Evolutionary conservation across 2,113 vertebrate genomes (phyloP).

Genomic region (Oncorhynchus mykiss): DNA sequence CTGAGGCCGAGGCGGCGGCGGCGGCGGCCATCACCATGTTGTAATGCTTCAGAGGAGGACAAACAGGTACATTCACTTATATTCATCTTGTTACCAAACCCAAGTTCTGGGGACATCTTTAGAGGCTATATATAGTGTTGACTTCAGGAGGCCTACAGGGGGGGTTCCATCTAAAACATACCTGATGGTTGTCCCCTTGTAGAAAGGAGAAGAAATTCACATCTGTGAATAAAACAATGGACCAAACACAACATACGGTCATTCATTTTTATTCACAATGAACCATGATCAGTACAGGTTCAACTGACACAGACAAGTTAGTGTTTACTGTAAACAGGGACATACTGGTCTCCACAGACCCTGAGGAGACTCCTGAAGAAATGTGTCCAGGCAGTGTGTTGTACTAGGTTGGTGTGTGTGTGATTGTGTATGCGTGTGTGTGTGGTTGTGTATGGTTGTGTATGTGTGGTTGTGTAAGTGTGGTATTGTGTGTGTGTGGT

Average conservation of each 20-base stretch:
- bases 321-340: no score
- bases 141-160: no score
- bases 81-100: neutral
- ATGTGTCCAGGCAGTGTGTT: neutral
- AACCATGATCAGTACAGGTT: neutral
- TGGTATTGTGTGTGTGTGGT: neutral
- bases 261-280: neutral
- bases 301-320: no score
- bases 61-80: neutral
- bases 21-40: slow-evolving; percentile 93
- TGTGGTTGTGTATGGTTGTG: neutral
- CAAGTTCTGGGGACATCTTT: neutral
- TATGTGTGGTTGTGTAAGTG: neutral
- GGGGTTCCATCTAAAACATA: slow-evolving; percentile 56
- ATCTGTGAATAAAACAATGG: slow-evolving; percentile 75
- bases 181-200: slow-evolving; percentile 99
- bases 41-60: slow-evolving; percentile 82
- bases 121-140: neutral
- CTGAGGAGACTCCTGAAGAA: neutral
- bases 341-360: no score
- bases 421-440: neutral
- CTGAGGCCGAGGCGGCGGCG: slow-evolving; percentile 87
- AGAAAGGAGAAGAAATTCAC: slow-evolving; percentile 98
- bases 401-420: no score
- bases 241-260: neutral